Conservation (phyloP, 2,797 vertebrate species). For the Clarias platycephalus region DNA sequence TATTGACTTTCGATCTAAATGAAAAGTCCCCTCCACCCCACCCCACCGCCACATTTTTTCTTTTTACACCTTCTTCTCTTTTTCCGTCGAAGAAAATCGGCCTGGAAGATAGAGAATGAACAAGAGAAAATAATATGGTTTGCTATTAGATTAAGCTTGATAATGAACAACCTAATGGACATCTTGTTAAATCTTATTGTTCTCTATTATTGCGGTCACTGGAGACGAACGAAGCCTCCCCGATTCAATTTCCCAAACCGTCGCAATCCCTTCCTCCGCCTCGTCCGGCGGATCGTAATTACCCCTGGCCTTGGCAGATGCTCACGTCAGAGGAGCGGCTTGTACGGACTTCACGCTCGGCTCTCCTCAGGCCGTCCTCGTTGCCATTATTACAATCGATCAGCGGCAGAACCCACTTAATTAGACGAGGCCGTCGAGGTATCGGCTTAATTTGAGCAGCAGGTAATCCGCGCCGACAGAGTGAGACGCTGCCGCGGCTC, state of each 20-base stretch:
- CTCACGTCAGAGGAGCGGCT: constrained; percentile 31
- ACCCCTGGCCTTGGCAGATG: constrained; percentile 54
- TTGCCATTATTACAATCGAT: constrained; percentile 65
- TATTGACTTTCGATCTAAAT: constrained; percentile 66
- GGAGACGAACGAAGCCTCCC: constrained; percentile 60
- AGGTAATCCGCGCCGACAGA: constrained; percentile 68
- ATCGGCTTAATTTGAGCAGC: constrained; percentile 66
- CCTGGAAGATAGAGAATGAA: background rate
- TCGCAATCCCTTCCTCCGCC: constrained; percentile 52
- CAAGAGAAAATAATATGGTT: constrained; percentile 38
- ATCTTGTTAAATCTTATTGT: constrained; percentile 67
- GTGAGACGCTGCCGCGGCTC: constrained; percentile 7
- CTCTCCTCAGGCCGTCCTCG: constrained; percentile 40
- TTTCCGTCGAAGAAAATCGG: constrained; percentile 30
- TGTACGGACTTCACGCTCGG: constrained; percentile 18
- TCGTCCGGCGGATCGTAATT: constrained; percentile 64
- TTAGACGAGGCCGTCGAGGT: constrained; percentile 67
- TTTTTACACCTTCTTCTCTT: constrained; percentile 50
- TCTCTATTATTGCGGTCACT: constrained; percentile 61
- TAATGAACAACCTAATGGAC: constrained; percentile 60
- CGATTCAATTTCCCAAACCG: constrained; percentile 70
- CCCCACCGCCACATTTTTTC: constrained; percentile 14
- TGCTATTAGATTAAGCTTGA: constrained; percentile 64
- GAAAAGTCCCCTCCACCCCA: constrained; percentile 42
- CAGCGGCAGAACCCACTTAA: constrained; percentile 69